These are phyloP conservation scores for Leptocoma aspasia DNA, from an alignment of 2,113 vertebrate genomes.

Conservation along the genomic window DNA sequence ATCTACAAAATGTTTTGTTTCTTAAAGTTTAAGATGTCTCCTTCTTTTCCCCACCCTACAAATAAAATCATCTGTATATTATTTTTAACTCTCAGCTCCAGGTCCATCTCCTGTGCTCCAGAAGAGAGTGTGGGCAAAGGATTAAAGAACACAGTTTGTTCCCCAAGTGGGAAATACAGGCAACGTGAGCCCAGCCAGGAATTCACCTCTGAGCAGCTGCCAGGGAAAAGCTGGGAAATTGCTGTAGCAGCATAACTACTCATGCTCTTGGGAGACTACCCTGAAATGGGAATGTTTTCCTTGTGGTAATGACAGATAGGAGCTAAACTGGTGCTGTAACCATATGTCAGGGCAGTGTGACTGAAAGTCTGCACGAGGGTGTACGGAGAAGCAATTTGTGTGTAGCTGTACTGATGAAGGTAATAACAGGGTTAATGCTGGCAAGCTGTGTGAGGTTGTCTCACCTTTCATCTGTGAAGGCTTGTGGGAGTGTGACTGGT, in stretches of 20 bases:
- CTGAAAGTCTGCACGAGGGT: background rate
- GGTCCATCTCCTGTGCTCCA: background rate
- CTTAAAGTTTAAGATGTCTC: background rate
- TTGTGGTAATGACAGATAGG: background rate
- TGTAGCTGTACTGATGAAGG: slow-evolving; percentile 9
- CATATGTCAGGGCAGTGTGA: background rate
- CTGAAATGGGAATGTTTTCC: slow-evolving; percentile 14
- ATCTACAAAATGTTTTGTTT: background rate
- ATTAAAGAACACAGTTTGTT: background rate
- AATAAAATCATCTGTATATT: background rate
- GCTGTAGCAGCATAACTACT: background rate
- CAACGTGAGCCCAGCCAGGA: background rate
- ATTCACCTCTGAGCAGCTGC: slow-evolving; percentile 6
- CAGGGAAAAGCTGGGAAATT: background rate
- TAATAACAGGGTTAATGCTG: slow-evolving; percentile 36
- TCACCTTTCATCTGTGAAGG: slow-evolving; percentile 33
- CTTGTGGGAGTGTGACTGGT: slow-evolving; percentile 46
- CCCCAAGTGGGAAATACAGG: background rate
- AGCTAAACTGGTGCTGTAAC: slow-evolving; percentile 11
- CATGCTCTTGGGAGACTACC: background rate
- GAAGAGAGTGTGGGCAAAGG: background rate
- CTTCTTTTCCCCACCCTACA: background rate
- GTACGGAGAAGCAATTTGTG: background rate
- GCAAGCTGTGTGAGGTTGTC: slow-evolving; percentile 12
- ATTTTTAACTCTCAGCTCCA: background rate